Base-by-base conservation (phyloP, 1,140 invertebrate genomes). In the Bactericera cockerelli region DNA sequence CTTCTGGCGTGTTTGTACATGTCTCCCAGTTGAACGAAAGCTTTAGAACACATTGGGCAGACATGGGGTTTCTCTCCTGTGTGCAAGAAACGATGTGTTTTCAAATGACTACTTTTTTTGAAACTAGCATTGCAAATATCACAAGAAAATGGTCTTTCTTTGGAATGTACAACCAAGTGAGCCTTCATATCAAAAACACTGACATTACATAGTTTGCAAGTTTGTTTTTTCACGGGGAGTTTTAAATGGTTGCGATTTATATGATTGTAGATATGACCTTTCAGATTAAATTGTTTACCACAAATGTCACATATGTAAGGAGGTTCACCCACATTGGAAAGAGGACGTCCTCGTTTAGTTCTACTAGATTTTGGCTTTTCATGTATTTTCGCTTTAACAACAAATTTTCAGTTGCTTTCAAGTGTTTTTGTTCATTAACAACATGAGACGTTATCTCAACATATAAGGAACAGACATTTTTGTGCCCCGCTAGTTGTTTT, bases 41-140 rank as follows among this genome's bases (percentile, higher is more conserved):
- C 57, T 57, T 69, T 67, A 21, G 63, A 64, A 58, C 70, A 71
- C 11, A 65, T 36, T 49, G 67, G 63, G 61, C 72, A 73, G 14
- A 61, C 39, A 33, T 58, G 58, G n/a, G 60, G 59, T 56, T 59
- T 63, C 31, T 61, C 59, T n/a, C 57, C 58, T n/a, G 57, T 59
- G 55, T 62, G 61, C 55, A 54, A 38, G 14, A 38, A 62, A 65
- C 69, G 70, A 59, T 73, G 72, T 6, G 67, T 66, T 38, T 74
- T 73, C 0, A 76, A 57, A 0, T 72, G 71, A 0, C 70, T 70
- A 54, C 72, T 75, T 39, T 73, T 72, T 0, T 70, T 67, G 63
- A 73, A 77, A 57, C 68, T 72, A 39, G 71, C 69, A 11, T 68
- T 65, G 64, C 76, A 78, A 2, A 70, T 65, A 1, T 67, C 65